A percentile compares a stretch with the other conserved stretches of the same genome.
These are phyloP conservation scores for Hypomesus transpacificus DNA, from an alignment of 2,113 vertebrate genomes.

Conservation along the genomic window DNA sequence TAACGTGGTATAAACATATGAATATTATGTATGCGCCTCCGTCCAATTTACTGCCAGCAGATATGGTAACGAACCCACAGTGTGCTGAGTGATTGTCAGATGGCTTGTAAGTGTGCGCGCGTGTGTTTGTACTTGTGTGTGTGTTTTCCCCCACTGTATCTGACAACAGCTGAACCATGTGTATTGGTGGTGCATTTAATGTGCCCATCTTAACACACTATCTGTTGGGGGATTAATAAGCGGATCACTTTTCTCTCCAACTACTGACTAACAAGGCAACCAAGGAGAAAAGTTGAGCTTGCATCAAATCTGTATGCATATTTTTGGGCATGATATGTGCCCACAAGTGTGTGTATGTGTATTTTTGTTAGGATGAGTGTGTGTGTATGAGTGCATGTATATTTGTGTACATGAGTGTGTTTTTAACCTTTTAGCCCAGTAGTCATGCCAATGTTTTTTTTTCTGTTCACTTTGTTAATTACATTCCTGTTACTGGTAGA, in stretches of 20 bases:
- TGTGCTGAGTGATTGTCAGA: conserved; percentile 68
- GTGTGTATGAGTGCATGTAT: conserved; percentile 32
- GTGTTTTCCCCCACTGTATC: conserved; percentile 14
- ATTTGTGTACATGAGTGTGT: conserved; percentile 7
- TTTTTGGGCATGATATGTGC: conserved; percentile 18
- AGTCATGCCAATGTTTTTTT: conserved; percentile 61
- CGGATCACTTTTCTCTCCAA: conserved; percentile 56
- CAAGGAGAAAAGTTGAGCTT: conserved; percentile 34
- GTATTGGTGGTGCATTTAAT: conserved; percentile 41
- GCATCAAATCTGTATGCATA: conserved; percentile 34
- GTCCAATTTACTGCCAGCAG: conserved; percentile 63
- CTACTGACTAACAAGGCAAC: conserved; percentile 64
- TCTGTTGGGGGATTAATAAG: conserved; percentile 64
- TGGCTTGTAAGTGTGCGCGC: conserved; percentile 41
- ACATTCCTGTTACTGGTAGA: conserved; percentile 62
- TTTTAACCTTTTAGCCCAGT: conserved; percentile 59
- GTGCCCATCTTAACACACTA: conserved; percentile 37
- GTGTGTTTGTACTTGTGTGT: conserved; percentile 23
- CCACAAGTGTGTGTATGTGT: conserved; percentile 19
- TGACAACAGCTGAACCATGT: conserved; percentile 42
- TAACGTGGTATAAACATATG: conserved; percentile 68
- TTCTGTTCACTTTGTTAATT: conserved; percentile 70
- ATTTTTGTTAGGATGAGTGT: conserved; percentile 11
- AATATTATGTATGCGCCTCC: conserved; percentile 60
- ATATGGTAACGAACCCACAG: conserved; percentile 56